phyloP scores from a whole-genome alignment of 2,113 vertebrate genomes.

The Trematocara macrostoma region DNA sequence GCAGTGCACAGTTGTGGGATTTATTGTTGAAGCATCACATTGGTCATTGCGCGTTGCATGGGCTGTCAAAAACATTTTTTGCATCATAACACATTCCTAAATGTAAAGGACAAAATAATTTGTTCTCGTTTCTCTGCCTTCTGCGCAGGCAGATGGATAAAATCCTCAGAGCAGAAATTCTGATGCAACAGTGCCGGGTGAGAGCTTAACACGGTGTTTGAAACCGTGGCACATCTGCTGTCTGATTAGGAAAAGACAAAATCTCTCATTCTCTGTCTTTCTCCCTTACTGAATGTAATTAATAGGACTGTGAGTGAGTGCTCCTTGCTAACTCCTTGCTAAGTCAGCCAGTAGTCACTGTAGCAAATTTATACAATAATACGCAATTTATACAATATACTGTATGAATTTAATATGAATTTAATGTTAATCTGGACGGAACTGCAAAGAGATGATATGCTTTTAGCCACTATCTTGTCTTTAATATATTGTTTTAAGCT shows the following conservation, averaged over 20 bases:
- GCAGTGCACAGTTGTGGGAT: not conserved
- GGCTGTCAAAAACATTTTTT: not conserved
- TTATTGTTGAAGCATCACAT: not conserved
- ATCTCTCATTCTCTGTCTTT: not conserved
- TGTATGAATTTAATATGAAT: not conserved
- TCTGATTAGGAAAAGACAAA: not conserved
- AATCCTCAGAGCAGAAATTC: not conserved
- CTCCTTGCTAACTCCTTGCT: not conserved
- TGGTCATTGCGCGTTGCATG: not conserved
- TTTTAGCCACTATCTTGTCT: not conserved
- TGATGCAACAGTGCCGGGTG: not conserved
- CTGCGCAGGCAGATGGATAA: not conserved
- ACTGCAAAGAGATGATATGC: not conserved
- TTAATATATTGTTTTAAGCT: not conserved
- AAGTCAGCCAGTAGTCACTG: not conserved
- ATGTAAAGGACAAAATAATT: not conserved
- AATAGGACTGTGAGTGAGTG: not conserved
- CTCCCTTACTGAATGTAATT: not conserved
- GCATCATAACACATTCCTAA: not conserved
- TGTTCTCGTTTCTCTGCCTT: not conserved
- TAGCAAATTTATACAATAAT: not conserved
- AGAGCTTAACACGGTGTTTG: not conserved
- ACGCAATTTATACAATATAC: not conserved
- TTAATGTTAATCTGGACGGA: rapidly evolving
- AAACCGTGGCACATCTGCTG: not conserved